A percentile compares a stretch with the other conserved stretches of the same genome.
These are phyloP conservation scores for Lomographa bimaculata DNA, from an alignment of 2,888 invertebrate species.

Conservation along the genomic window DNA sequence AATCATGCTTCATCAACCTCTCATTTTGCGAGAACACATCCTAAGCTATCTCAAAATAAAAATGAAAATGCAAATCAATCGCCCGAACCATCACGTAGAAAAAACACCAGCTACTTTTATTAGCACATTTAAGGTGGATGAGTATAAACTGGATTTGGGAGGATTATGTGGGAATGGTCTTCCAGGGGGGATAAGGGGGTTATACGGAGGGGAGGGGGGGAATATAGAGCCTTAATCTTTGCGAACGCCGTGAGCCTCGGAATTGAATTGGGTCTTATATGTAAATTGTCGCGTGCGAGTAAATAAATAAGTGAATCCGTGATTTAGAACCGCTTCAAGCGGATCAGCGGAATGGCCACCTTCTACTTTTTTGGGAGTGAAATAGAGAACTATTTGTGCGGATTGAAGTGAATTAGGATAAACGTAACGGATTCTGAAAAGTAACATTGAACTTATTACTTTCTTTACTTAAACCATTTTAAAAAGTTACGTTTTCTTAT, in stretches of 20 bases:
- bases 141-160: constrained; percentile 81
- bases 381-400: constrained; percentile 30
- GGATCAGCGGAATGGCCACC: constrained; percentile 58
- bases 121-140: constrained; percentile 81
- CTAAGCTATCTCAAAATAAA: constrained; percentile 9
- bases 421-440: no score
- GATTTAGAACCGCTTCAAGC: constrained; percentile 64
- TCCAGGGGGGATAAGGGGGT: constrained; percentile 41
- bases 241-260: constrained; percentile 70
- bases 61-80: constrained; percentile 26
- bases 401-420: constrained; percentile 14
- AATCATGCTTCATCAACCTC: no score
- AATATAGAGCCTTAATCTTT: constrained; percentile 71
- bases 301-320: constrained; percentile 74
- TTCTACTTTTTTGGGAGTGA: constrained; percentile 31
- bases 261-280: constrained; percentile 80
- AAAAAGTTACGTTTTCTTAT: no score
- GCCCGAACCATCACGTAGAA: constrained; percentile 39
- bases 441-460: no score
- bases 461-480: no score
- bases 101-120: constrained; percentile 74
- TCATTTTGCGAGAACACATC: no score
- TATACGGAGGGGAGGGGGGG: constrained; percentile 29
- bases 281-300: constrained; percentile 77
- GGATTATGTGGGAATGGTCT: constrained; percentile 74